Percentiles rank a stretch among this genome's conserved stretches.
phyloP scores from a whole-genome alignment of 2,797 vertebrate species.

The Halcyon smyrnensis region DNA sequence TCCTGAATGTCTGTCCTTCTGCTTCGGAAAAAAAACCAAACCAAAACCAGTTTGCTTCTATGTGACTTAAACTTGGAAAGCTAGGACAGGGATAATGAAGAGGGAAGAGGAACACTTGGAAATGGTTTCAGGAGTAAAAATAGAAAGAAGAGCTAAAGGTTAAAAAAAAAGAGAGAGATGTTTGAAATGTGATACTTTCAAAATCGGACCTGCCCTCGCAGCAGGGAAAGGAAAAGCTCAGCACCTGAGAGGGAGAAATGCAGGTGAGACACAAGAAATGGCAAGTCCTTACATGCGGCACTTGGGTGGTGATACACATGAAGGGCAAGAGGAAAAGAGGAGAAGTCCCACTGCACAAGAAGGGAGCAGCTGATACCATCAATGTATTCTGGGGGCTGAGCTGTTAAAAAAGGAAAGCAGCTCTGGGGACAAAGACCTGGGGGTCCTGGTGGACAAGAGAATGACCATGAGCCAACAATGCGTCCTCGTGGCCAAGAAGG shows the following conservation, averaged over 20 bases:
- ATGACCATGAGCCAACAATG: too few species aligned
- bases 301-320: background rate
- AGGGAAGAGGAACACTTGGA: background rate
- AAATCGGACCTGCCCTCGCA: background rate
- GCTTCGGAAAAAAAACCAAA: background rate
- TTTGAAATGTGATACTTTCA: background rate
- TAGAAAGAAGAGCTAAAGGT: background rate
- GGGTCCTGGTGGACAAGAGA: too few species aligned
- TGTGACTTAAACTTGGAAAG: background rate
- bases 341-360: background rate
- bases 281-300: background rate
- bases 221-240: slow-evolving; percentile 1
- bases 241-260: background rate
- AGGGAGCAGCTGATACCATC: background rate
- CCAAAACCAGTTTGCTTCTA: background rate
- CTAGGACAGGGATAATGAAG: background rate
- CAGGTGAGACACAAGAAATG: background rate
- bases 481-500: too few species aligned
- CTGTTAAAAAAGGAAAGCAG: too few species aligned
- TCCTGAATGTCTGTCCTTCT: background rate
- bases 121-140: background rate
- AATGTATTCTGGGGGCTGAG: too few species aligned
- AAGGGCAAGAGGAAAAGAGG: background rate
- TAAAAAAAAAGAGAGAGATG: background rate
- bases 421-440: too few species aligned